These are phyloP conservation scores for Synergus laeviventris DNA, from an alignment of 2,888 invertebrate genomes.

Conservation along the genomic window DNA sequence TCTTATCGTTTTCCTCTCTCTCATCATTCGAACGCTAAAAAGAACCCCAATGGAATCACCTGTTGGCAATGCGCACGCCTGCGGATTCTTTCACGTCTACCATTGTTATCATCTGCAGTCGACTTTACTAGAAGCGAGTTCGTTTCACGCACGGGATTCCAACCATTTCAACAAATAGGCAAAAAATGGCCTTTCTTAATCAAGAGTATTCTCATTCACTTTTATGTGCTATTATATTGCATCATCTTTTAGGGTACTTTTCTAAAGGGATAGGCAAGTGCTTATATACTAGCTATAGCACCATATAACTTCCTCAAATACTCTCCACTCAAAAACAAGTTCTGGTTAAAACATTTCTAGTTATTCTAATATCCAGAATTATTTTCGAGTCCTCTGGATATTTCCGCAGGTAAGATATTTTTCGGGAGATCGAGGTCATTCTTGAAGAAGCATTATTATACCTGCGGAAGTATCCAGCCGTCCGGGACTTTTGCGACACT, in stretches of 20 bases:
- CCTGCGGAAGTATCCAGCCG: too few species aligned
- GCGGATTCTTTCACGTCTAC: constrained; percentile 58
- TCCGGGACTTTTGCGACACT: too few species aligned
- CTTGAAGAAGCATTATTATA: too few species aligned
- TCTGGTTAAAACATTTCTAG: too few species aligned
- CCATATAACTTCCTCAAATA: too few species aligned
- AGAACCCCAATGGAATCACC: constrained; percentile 67
- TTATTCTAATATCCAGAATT: too few species aligned
- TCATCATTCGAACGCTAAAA: constrained; percentile 64
- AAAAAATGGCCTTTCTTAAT: constrained; percentile 5
- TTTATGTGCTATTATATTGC: neutral
- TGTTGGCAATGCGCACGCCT: constrained; percentile 66
- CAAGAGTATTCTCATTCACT: constrained; percentile 4
- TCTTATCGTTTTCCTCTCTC: constrained; percentile 57
- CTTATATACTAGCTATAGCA: too few species aligned
- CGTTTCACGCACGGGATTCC: constrained; percentile 38
- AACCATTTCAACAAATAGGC: constrained; percentile 33
- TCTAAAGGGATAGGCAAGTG: too few species aligned
- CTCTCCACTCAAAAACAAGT: too few species aligned
- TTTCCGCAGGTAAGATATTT: too few species aligned
- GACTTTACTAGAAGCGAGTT: constrained; percentile 37
- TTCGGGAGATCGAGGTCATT: too few species aligned
- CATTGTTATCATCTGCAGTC: constrained; percentile 39
- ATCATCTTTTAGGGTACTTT: neutral
- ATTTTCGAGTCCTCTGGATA: too few species aligned